A percentile compares a stretch with the other conserved stretches of the same genome.
Conservation (phyloP, 2,797 vertebrate species). For the Triplophysa yarkandensis region DNA sequence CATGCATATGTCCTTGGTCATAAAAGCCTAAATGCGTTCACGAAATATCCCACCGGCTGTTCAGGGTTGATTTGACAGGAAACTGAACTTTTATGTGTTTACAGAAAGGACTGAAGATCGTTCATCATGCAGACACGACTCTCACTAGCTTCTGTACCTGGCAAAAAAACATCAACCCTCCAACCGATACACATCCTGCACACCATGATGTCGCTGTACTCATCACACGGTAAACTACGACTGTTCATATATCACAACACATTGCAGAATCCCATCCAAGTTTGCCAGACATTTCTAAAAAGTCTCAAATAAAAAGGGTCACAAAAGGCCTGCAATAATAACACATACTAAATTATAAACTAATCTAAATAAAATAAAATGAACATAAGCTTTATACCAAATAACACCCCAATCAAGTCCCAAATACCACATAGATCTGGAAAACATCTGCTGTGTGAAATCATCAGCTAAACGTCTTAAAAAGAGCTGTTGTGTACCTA, state of each 20-base stretch:
- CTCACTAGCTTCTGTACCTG: constrained; percentile 95
- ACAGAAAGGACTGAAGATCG: constrained; percentile 94
- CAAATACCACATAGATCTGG: too few species aligned
- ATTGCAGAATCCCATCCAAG: too few species aligned
- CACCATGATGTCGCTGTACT: constrained; percentile 93
- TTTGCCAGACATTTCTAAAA: too few species aligned
- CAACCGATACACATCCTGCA: constrained; percentile 90
- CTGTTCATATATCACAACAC: background rate
- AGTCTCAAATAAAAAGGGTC: too few species aligned
- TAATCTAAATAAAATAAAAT: too few species aligned
- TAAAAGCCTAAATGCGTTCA: background rate
- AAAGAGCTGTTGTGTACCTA: too few species aligned
- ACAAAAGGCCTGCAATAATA: too few species aligned
- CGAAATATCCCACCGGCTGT: background rate
- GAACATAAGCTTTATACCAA: too few species aligned
- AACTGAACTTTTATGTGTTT: constrained; percentile 16
- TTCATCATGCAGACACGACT: constrained; percentile 93
- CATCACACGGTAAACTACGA: constrained; percentile 80
- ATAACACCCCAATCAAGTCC: too few species aligned
- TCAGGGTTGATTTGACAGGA: background rate
- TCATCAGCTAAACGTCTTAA: too few species aligned
- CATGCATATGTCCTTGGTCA: background rate
- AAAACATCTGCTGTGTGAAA: too few species aligned
- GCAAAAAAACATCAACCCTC: constrained; percentile 96
- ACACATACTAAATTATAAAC: too few species aligned